phyloP scores from a whole-genome alignment of 2,113 vertebrate genomes.

The Misgurnus mizolepis region DNA sequence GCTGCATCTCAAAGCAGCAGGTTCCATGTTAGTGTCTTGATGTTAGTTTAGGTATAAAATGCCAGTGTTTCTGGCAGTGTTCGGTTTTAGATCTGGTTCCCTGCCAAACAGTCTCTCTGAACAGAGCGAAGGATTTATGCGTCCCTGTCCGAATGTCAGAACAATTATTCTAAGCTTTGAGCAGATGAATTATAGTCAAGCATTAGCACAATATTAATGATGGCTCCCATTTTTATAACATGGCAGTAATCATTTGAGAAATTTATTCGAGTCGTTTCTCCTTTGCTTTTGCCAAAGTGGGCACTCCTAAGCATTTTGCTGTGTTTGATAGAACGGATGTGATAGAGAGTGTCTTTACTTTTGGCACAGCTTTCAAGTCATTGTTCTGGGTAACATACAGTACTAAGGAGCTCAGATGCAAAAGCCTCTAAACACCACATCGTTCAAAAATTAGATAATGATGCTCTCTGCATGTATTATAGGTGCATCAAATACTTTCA shows the following conservation, averaged over 20 bases:
- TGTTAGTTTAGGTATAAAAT: constrained; percentile 24
- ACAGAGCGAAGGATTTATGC: constrained; percentile 77
- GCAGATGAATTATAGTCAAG: constrained; percentile 71
- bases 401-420: no score
- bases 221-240: constrained; percentile 62
- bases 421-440: no score
- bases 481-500: no score
- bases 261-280: constrained; percentile 59
- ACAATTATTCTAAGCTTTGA: constrained; percentile 73
- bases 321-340: constrained; percentile 35
- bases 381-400: no score
- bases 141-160: constrained; percentile 76
- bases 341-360: constrained; percentile 32
- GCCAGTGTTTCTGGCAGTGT: constrained; percentile 69
- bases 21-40: constrained; percentile 5
- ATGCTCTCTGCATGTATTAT: no score
- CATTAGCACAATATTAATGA: constrained; percentile 73
- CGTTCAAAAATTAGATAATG: no score
- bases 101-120: constrained; percentile 70
- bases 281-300: constrained; percentile 39
- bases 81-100: constrained; percentile 71
- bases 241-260: constrained; percentile 64
- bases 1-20: constrained; percentile 35
- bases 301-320: constrained; percentile 25
- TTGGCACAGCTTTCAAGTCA: constrained; percentile 27